Conservation (phyloP, 2,113 vertebrate genomes). For the human region DNA sequence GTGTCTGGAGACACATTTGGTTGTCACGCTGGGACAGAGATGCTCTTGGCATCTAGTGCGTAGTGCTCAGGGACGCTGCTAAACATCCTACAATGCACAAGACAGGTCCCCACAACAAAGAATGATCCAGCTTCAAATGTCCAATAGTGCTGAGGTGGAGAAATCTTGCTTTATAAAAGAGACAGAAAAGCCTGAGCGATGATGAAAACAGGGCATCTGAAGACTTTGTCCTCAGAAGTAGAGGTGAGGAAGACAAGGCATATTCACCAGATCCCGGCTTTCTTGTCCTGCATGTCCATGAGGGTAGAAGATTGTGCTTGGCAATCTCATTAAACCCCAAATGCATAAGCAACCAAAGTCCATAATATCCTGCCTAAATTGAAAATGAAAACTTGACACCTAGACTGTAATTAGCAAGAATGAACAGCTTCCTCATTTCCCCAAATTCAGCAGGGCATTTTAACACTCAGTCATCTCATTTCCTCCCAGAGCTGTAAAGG, state of each 20-base stretch:
- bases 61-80: background rate
- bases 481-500: conserved; percentile 44
- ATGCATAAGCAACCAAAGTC: background rate
- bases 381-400: conserved; percentile 52
- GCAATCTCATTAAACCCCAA: background rate
- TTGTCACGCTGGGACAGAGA: background rate
- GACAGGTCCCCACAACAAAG: background rate
- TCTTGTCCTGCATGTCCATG: background rate
- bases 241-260: background rate
- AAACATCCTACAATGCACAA: background rate
- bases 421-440: conserved; percentile 57
- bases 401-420: conserved; percentile 55
- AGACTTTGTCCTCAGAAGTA: background rate
- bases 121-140: background rate
- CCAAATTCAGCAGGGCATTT: conserved; percentile 16
- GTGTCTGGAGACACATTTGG: background rate
- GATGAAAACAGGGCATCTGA: background rate
- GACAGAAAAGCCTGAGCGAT: background rate
- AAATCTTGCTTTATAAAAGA: background rate
- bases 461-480: conserved; percentile 28
- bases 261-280: background rate
- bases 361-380: background rate
- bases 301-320: background rate
- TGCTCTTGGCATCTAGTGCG: background rate
- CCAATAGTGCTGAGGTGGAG: background rate